These are phyloP conservation scores for Xiphorhynchus erythropygius DNA, from an alignment of 2,797 vertebrate species.

Conservation along the genomic window DNA sequence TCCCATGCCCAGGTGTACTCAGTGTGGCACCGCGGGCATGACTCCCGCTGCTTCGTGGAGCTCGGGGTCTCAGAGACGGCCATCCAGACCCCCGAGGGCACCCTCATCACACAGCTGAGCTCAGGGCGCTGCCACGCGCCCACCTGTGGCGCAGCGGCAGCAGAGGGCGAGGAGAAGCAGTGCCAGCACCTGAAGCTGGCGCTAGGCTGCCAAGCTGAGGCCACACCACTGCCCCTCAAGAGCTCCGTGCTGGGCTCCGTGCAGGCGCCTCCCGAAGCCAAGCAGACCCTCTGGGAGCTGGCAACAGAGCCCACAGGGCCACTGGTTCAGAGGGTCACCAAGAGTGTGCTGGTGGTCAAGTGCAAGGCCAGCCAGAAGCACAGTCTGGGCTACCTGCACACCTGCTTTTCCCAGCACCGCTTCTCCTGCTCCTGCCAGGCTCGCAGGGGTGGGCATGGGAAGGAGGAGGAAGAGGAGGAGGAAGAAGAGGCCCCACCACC, in stretches of 20 bases:
- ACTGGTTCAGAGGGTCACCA: slow-evolving; percentile 87
- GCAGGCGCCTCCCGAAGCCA: slow-evolving; percentile 80
- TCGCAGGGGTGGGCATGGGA: background rate
- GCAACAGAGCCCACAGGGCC: slow-evolving; percentile 88
- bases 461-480: background rate
- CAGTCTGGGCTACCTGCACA: slow-evolving; percentile 87
- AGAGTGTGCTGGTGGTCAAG: slow-evolving; percentile 88
- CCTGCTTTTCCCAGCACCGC: slow-evolving; percentile 77
- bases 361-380: slow-evolving; percentile 84
- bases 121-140: slow-evolving; percentile 87
- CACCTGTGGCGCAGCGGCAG: background rate
- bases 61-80: slow-evolving; percentile 85
- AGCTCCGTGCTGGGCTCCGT: slow-evolving; percentile 86
- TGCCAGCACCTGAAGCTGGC: slow-evolving; percentile 90
- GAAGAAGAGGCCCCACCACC: background rate
- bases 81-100: slow-evolving; percentile 84
- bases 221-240: slow-evolving; percentile 86
- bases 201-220: slow-evolving; percentile 80
- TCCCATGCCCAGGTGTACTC: slow-evolving; percentile 83
- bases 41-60: slow-evolving; percentile 87
- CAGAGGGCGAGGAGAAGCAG: slow-evolving; percentile 26
- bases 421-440: slow-evolving; percentile 79
- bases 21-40: slow-evolving; percentile 81
- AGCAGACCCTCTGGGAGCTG: slow-evolving; percentile 88
- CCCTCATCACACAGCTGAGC: slow-evolving; percentile 85